phyloP scores from a whole-genome alignment of 2,888 invertebrate species.

The Ferdinandea cuprea region DNA sequence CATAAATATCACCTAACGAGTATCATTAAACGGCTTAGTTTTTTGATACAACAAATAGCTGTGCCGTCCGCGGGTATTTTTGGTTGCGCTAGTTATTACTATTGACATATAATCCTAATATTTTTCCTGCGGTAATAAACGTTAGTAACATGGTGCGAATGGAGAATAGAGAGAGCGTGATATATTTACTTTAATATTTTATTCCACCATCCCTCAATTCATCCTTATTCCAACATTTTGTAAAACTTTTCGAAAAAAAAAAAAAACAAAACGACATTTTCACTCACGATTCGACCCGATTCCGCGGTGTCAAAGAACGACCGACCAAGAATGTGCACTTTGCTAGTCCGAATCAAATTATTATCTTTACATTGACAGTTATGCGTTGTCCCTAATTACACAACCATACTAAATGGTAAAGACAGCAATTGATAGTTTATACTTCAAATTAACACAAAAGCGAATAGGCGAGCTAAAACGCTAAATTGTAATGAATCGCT shows the following conservation, averaged over 20 bases:
- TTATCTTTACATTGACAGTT: constrained; percentile 34
- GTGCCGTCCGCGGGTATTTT: no score
- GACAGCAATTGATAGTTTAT: constrained; percentile 56
- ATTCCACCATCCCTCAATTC: no score
- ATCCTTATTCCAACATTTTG: no score
- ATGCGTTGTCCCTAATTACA: constrained; percentile 51
- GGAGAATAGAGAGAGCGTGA: no score
- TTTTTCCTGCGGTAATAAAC: no score
- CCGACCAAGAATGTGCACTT: constrained; percentile 27
- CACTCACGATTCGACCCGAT: constrained; percentile 68
- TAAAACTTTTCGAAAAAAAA: constrained; percentile 18
- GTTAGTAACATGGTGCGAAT: no score
- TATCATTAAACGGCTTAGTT: no score
- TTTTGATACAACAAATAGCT: no score
- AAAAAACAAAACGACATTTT: constrained; percentile 65
- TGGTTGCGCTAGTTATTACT: no score
- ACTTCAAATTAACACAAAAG: constrained; percentile 53
- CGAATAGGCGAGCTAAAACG: neutral
- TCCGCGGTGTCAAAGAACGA: constrained; percentile 32
- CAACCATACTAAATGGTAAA: constrained; percentile 56
- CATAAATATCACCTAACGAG: no score
- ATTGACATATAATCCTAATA: no score
- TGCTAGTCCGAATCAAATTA: constrained; percentile 24
- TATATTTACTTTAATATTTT: no score
- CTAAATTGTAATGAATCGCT: neutral